Evolutionary conservation across 2,888 invertebrate genomes (phyloP).

Genomic region (Lymantria monacha): DNA sequence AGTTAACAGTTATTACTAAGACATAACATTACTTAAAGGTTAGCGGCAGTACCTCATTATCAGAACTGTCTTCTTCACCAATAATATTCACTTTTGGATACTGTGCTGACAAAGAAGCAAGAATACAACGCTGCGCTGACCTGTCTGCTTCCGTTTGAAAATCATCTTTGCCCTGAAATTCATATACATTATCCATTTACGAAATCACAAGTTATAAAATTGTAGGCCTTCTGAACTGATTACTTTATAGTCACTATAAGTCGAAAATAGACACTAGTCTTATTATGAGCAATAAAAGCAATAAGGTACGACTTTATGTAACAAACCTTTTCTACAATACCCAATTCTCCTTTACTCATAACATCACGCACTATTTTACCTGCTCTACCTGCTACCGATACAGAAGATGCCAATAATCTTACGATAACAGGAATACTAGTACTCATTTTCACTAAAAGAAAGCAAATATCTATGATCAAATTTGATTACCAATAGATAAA

Average conservation of each 20-base stretch:
- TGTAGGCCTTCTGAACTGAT: too few species aligned
- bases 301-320: too few species aligned
- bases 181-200: not conserved
- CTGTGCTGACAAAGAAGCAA: constrained; percentile 91
- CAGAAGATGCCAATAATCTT: constrained; percentile 89
- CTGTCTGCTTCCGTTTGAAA: constrained; percentile 99
- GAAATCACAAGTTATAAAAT: too few species aligned
- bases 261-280: too few species aligned
- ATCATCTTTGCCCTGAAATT: constrained; percentile 91
- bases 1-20: too few species aligned
- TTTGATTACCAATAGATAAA: too few species aligned
- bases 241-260: too few species aligned
- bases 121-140: constrained; percentile 95
- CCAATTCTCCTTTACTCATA: constrained; percentile 93
- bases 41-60: constrained; percentile 75
- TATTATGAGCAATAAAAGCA: too few species aligned
- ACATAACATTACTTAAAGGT: too few species aligned
- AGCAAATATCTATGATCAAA: constrained; percentile 1
- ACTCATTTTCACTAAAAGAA: constrained; percentile 72
- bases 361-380: constrained; percentile 96
- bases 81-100: constrained; percentile 93
- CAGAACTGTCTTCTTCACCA: constrained; percentile 92
- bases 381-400: constrained; percentile 90
- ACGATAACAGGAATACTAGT: constrained; percentile 85
- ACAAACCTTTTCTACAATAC: constrained; percentile 93